Evolutionary conservation across 2,113 vertebrate species (phyloP).

Genomic region (Oreotrochilus melanogaster): DNA sequence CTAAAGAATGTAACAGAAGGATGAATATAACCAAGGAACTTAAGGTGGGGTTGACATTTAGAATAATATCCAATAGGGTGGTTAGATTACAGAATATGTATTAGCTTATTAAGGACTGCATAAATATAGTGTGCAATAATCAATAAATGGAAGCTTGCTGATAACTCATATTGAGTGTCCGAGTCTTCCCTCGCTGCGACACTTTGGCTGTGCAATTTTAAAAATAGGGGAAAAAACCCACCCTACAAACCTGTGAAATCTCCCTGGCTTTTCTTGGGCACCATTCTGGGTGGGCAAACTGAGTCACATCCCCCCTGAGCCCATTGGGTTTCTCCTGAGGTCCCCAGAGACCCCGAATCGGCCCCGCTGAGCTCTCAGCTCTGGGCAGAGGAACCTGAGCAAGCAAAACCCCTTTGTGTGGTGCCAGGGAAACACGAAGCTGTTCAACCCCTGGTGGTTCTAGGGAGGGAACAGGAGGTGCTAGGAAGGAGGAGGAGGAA

Average conservation of each 20-base stretch:
- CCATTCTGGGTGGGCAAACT: neutral
- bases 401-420: neutral
- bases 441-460: neutral
- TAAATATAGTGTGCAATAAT: no score
- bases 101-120: no score
- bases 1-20: no score
- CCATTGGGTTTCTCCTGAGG: no score
- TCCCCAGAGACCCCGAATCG: neutral
- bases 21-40: no score
- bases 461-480: neutral
- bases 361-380: neutral
- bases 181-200: no score
- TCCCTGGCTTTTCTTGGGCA: neutral
- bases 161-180: no score
- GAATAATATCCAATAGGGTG: no score
- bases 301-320: neutral
- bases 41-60: no score
- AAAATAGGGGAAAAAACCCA: neutral
- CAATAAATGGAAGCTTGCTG: no score
- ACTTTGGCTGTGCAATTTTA: constrained; percentile 3
- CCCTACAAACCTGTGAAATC: neutral
- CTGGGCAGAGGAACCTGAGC: neutral
- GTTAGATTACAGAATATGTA: no score
- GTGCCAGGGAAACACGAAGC: neutral
- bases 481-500: neutral